Evolutionary conservation across 2,888 invertebrate species (phyloP), one percentile per base, ranked within the genome.

Genomic region (Agonopterix heracliana): DNA sequence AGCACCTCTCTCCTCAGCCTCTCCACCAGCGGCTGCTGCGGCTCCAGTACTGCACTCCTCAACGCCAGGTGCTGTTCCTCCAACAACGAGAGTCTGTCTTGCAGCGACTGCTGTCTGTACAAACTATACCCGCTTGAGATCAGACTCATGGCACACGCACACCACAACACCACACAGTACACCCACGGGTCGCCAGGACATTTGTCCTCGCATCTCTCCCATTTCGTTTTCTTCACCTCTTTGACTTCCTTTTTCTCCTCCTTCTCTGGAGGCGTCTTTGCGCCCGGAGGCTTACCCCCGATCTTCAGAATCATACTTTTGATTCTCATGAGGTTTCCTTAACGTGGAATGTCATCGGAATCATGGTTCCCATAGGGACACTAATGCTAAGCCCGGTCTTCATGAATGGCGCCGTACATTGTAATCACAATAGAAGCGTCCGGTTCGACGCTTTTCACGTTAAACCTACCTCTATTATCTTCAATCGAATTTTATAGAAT

Each of bases 141-240:
- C 65, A 92, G 83, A 81, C 91, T 91, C 89, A 92, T 89, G 71
- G 90, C 88, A 85, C 92, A 92, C 71, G 90, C 90, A 89, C 91
- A 90, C 90, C 92, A 83, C 83, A 92, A 85, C 74, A 90, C 86
- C 68, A 73, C 81, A 79, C 83, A 85, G 71, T 85, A 85, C 55
- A 74, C 71, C 84, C 81, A 82, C 17, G 85, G 82, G 52, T 87
- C 86, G 9, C 71, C 78, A 5, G 80, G 76, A 63, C 82, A 86
- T 64, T 64, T 67, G 53, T 77, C 75, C 35, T 80, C 77, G 65
- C 85, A 86, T 66, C 59, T 78, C 63, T 79, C 79, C 66, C 73
- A 74, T 62, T 77, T 81, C 61, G 73, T 76, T 60, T 69, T 72
- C 51, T 61, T 58, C 45, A 57, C 56, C 50, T 66, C 71, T 4